These are phyloP conservation scores for Morbakka virulenta DNA, from an alignment of 30 jellyfish, hydroid and myxozoan genomes.

Conservation along the genomic window DNA sequence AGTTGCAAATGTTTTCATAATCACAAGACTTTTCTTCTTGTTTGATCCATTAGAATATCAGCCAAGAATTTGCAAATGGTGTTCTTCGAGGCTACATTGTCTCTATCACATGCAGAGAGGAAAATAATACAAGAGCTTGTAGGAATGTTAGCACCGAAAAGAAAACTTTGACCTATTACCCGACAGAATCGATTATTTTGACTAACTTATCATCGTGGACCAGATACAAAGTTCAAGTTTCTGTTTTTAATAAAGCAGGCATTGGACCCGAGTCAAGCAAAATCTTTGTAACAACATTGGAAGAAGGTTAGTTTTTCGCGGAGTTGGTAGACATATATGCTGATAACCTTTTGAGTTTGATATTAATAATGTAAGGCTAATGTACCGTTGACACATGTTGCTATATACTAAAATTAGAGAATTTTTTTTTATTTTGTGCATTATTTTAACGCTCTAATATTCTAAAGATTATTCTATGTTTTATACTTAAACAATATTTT, in stretches of 20 bases:
- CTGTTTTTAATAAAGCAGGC: constrained; percentile 48
- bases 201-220: constrained; percentile 45
- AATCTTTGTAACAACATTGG: constrained; percentile 1
- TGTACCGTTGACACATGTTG: too few species aligned
- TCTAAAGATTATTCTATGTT: too few species aligned
- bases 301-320: constrained; percentile 41
- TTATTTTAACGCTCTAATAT: too few species aligned
- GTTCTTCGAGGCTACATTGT: constrained; percentile 30
- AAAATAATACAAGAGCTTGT: constrained; percentile 17
- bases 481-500: too few species aligned
- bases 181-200: not conserved
- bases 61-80: constrained; percentile 36
- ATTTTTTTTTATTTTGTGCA: too few species aligned
- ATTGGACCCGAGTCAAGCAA: constrained; percentile 31
- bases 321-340: too few species aligned
- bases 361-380: too few species aligned
- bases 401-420: too few species aligned
- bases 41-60: constrained; percentile 15
- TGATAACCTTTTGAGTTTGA: too few species aligned
- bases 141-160: not conserved
- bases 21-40: not conserved
- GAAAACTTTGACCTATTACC: not conserved
- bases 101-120: constrained; percentile 8
- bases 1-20: not conserved
- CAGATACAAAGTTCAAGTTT: constrained; percentile 5